Evolutionary conservation across 2,888 invertebrate species (phyloP).

Genomic region (Synergus japonicus): DNA sequence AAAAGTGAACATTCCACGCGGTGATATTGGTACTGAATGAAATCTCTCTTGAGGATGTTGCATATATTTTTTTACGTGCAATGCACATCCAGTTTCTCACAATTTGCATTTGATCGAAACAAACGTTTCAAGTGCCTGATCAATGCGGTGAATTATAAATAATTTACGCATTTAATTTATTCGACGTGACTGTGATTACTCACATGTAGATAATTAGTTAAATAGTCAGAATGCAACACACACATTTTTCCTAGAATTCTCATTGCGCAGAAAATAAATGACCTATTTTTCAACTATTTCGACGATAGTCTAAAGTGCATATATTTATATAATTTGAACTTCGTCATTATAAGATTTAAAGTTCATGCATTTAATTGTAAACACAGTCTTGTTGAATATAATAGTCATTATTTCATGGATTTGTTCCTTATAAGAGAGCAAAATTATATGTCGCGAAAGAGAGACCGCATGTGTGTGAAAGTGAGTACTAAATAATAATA

Average conservation of each 20-base stretch:
- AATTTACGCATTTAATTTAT: neutral
- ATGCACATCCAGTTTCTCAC: constrained; percentile 3
- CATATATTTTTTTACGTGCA: neutral
- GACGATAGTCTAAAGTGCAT: neutral
- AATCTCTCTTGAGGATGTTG: neutral
- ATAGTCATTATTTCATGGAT: neutral
- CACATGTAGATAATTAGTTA: neutral
- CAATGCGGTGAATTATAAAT: neutral
- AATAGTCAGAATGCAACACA: neutral
- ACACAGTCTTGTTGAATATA: constrained; percentile 6
- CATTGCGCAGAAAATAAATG: neutral
- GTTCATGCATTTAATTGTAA: constrained; percentile 1
- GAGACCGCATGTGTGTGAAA: neutral
- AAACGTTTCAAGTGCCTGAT: neutral
- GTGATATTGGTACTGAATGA: neutral
- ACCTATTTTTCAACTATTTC: neutral
- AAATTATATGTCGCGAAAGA: neutral
- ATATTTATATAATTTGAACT: neutral
- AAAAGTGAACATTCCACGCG: constrained; percentile 16
- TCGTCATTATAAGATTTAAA: neutral
- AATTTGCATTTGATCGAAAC: neutral
- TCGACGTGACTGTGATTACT: constrained; percentile 24
- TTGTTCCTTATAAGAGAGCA: no score
- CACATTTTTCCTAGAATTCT: neutral
- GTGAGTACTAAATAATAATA: neutral